These are phyloP conservation scores for Anguilla obscura DNA, from an alignment of 2,797 vertebrate species.

Conservation along the genomic window DNA sequence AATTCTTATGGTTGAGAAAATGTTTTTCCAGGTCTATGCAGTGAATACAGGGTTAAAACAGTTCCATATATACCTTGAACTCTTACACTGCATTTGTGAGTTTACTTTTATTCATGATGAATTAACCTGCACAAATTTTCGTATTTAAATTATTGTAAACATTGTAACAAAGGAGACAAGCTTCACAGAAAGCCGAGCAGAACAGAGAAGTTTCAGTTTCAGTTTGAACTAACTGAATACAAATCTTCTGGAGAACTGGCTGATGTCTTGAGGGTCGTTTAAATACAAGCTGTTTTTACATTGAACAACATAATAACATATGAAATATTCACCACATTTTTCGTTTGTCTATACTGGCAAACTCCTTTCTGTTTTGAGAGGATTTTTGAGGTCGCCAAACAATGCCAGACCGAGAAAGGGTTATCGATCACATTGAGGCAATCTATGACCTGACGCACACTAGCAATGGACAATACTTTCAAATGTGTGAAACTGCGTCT, in stretches of 20 bases:
- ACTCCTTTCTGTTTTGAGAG: not conserved
- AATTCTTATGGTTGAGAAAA: not conserved
- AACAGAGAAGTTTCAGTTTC: not conserved
- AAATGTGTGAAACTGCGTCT: not conserved
- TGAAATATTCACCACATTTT: not conserved
- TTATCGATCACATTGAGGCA: not conserved
- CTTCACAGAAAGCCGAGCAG: not conserved
- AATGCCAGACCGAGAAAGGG: not conserved
- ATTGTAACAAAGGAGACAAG: not conserved
- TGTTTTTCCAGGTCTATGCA: not conserved
- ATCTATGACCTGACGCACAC: not conserved
- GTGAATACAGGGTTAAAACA: not conserved
- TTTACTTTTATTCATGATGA: not conserved
- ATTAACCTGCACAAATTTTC: not conserved
- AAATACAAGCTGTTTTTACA: not conserved
- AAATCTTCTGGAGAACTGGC: not conserved
- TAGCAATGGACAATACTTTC: not conserved
- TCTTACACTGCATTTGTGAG: not conserved
- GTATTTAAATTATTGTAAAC: not conserved
- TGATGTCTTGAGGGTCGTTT: not conserved
- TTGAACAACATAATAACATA: not conserved
- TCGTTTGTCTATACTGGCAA: not conserved
- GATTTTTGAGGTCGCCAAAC: not conserved
- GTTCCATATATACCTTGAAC: not conserved
- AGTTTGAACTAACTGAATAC: not conserved